phyloP scores from a whole-genome alignment of 2,888 invertebrate species.

The Cinara cedri region DNA sequence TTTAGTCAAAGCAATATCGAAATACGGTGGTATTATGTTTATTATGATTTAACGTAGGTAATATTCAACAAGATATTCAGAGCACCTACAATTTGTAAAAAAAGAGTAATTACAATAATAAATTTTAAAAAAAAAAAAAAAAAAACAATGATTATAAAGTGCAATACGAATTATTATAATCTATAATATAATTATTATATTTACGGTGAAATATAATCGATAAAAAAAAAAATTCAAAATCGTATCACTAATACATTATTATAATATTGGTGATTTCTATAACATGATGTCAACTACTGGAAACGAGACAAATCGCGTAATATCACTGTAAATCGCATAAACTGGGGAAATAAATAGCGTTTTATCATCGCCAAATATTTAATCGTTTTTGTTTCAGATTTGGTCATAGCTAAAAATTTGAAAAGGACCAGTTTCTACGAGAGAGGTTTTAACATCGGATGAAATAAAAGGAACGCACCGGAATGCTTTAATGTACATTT shows the following conservation, averaged over 20 bases:
- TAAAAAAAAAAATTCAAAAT: constrained; percentile 8
- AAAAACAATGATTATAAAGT: constrained; percentile 1
- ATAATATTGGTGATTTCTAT: not conserved
- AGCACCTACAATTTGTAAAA: constrained; percentile 3
- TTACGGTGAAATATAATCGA: constrained; percentile 23
- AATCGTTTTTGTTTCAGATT: no score
- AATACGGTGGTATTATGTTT: no score
- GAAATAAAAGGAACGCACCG: no score
- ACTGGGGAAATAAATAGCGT: not conserved
- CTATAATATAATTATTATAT: not conserved
- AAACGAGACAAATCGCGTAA: not conserved
- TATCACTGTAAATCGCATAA: not conserved
- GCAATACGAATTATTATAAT: not conserved
- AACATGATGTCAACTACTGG: not conserved
- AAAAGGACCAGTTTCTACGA: no score
- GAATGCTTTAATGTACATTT: no score
- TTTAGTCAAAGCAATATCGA: no score
- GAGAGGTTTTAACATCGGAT: no score
- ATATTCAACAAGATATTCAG: not conserved
- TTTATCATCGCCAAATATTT: no score
- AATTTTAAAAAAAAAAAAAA: not conserved
- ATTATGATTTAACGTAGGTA: not conserved
- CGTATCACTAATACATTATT: not conserved
- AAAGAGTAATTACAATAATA: no score
- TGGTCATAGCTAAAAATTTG: not conserved